Evolutionary conservation across 1,140 invertebrate genomes (phyloP).

Genomic region (Drosophila subpulchrella): DNA sequence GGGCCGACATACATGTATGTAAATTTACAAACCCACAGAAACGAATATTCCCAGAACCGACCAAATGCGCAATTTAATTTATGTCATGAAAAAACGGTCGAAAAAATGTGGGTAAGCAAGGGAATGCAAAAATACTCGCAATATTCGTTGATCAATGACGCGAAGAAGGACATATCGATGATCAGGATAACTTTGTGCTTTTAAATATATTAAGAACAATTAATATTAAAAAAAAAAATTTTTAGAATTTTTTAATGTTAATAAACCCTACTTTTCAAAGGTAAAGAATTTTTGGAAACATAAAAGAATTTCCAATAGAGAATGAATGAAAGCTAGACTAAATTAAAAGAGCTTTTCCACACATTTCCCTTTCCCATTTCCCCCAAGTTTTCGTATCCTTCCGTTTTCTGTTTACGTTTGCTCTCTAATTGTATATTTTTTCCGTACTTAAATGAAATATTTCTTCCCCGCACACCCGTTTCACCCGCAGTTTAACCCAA

Average conservation of each 20-base stretch:
- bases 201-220: neutral
- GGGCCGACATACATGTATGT: neutral
- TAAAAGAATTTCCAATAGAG: no score
- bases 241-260: no score
- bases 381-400: neutral
- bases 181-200: neutral
- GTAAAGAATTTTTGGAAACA: no score
- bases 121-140: conserved; percentile 7
- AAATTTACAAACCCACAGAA: conserved; percentile 14
- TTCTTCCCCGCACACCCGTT: conserved; percentile 27
- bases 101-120: conserved; percentile 6
- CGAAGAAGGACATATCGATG: neutral
- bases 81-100: conserved; percentile 30
- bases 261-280: no score
- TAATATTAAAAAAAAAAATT: no score
- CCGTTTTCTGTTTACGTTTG: conserved; percentile 9
- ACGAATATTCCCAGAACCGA: conserved; percentile 25
- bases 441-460: conserved; percentile 19
- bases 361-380: conserved; percentile 3
- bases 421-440: conserved; percentile 29
- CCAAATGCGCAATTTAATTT: conserved; percentile 61
- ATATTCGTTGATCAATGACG: neutral
- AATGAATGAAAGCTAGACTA: neutral
- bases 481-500: conserved; percentile 20
- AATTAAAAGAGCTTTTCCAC: neutral